These are phyloP conservation scores for Peromyscus attwateri DNA, from an alignment of 2,797 vertebrate species.

Conservation along the genomic window DNA sequence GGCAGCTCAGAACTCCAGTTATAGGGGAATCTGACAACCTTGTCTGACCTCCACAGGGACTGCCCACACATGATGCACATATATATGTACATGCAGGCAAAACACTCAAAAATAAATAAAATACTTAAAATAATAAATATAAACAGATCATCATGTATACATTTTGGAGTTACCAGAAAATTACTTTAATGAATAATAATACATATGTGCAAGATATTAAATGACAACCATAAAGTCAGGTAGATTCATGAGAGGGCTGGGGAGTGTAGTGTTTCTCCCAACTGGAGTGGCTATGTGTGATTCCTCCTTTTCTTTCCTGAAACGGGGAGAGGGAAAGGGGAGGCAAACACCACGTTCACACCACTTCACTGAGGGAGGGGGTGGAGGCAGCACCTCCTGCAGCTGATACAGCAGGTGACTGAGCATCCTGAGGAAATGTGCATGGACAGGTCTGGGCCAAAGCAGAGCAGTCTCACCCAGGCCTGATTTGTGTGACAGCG, in stretches of 20 bases:
- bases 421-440: conserved; percentile 91
- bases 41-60: neutral
- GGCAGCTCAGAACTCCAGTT: neutral
- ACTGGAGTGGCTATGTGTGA: neutral
- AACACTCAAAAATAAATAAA: neutral
- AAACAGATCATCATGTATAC: neutral
- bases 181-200: neutral
- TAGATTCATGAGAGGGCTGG: neutral
- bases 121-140: neutral
- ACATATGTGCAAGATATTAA: neutral
- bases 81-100: neutral
- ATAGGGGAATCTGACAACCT: neutral
- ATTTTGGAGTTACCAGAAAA: neutral
- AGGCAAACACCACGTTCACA: neutral
- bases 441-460: conserved; percentile 97
- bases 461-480: conserved; percentile 93
- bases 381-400: neutral
- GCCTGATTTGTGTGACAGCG: conserved; percentile 95
- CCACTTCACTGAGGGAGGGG: neutral
- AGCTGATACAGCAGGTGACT: neutral
- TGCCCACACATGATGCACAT: neutral
- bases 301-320: neutral
- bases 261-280: neutral
- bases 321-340: neutral
- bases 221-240: neutral